Evolutionary conservation across 1,140 invertebrate genomes (phyloP).

Genomic region (Leucophenga varia): DNA sequence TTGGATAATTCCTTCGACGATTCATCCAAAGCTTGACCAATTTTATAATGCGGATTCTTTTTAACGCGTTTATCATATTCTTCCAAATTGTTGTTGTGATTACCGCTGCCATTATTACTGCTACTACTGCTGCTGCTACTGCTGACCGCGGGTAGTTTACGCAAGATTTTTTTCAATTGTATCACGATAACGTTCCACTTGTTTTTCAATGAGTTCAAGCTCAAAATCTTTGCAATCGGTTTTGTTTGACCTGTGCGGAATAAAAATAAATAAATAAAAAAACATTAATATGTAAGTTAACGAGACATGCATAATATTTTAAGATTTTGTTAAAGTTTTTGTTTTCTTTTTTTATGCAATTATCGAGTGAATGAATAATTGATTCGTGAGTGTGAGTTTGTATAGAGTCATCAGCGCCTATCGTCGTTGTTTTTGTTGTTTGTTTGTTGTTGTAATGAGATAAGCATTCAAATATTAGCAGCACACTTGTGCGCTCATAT

Average conservation of each 20-base stretch:
- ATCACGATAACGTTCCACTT: constrained; percentile 81
- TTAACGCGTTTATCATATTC: constrained; percentile 75
- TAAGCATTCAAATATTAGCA: constrained; percentile 23
- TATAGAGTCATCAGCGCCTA: constrained; percentile 36
- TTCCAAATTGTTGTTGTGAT: constrained; percentile 58
- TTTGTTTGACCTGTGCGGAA: constrained; percentile 61
- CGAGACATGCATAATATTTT: neutral
- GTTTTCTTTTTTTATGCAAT: neutral
- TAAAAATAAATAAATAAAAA: constrained; percentile 8
- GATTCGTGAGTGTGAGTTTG: no score
- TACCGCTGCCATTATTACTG: constrained; percentile 22
- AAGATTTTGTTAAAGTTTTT: neutral
- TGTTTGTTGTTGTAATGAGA: constrained; percentile 33
- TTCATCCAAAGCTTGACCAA: constrained; percentile 62
- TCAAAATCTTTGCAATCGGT: constrained; percentile 87
- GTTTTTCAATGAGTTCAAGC: constrained; percentile 79
- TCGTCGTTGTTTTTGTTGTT: constrained; percentile 16
- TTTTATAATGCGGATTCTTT: constrained; percentile 62
- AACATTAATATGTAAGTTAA: constrained; percentile 10
- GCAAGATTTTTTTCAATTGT: constrained; percentile 70
- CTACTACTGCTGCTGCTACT: constrained; percentile 29
- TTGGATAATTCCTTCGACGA: constrained; percentile 63
- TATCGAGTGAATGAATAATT: neutral
- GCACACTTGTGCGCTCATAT: constrained; percentile 28
- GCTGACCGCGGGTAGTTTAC: constrained; percentile 61